Evolutionary conservation across 2,113 vertebrate species (phyloP), one percentile per base, ranked within the genome.

Genomic region (Etheostoma spectabile): DNA sequence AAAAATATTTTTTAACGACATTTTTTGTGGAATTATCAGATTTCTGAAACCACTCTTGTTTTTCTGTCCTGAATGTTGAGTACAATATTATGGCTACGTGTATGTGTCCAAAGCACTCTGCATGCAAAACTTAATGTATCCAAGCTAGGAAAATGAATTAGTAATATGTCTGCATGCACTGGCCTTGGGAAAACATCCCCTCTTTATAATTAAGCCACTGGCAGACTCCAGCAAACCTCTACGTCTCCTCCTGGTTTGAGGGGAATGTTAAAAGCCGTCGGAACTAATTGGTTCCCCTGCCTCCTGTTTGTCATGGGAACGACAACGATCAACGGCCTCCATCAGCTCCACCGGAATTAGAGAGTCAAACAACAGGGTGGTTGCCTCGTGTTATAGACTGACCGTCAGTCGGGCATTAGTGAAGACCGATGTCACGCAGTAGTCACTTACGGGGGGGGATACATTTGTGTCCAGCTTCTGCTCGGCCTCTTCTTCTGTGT

Each of bases 221-320:
- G 87, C 73, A 79, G 85, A 87, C 73, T 74, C 52, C 4, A 74
- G 76, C 30, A 16, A 77, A 82, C 84, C 72, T 70, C 67, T 22
- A 18, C 27, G 38, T 77, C 86, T 85, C 80, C 52, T 83, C 59
- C 72, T 52, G 70, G 70, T 90, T 88, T 51, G 80, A 80, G 68
- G 68, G 75, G 84, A 89, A 89, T 81, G 91, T 87, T 91, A 84
- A 91, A 91, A 85, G 81, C 84, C 68, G 42, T 61, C 46, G 51
- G 68, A 88, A 74, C 89, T 92, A 94, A 94, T 94, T 93, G 91
- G 92, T 92, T 92, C 93, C 93, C 91, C 51, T 86, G 92, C 89
- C 89, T 90, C 91, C 88, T 85, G 86, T 91, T 91, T 93, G 91
- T 91, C 91, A 87, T 69, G 83, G 70, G 89, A 84, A 59, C 30